A percentile compares a stretch with the other conserved stretches of the same genome.
These are phyloP conservation scores for Tenodera sinensis DNA, from an alignment of 2,888 invertebrate genomes.

Conservation along the genomic window DNA sequence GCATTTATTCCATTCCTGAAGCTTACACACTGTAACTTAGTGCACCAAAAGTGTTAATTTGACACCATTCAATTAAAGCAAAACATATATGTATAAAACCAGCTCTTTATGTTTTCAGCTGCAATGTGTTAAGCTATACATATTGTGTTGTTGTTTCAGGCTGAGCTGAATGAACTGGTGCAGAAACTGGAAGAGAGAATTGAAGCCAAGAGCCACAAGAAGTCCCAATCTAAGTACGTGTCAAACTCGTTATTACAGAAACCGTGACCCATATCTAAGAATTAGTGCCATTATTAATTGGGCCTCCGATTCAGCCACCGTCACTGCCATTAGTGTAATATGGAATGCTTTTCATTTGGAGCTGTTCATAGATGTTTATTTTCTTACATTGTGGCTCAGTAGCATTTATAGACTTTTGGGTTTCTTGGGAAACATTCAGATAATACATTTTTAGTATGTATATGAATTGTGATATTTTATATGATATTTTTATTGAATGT, in stretches of 20 bases:
- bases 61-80: no score
- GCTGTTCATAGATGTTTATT: neutral
- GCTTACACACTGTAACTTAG: no score
- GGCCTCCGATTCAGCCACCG: neutral
- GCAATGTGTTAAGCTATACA: neutral
- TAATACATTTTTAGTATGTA: neutral
- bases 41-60: no score
- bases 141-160: conserved; percentile 38
- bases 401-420: neutral
- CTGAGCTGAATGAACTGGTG: conserved; percentile 48
- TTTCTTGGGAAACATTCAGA: neutral
- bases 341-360: neutral
- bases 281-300: neutral
- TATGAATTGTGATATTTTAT: neutral
- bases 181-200: conserved; percentile 48
- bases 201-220: conserved; percentile 49
- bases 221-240: conserved; percentile 22
- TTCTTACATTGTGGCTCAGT: neutral
- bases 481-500: neutral
- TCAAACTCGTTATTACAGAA: neutral
- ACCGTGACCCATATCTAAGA: neutral
- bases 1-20: no score
- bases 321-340: conserved; percentile 15
- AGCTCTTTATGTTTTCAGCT: neutral
- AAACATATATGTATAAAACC: neutral